Evolutionary conservation across 2,797 vertebrate genomes (phyloP), one percentile per base, ranked within the genome.

Genomic region (Naso thynnoides): DNA sequence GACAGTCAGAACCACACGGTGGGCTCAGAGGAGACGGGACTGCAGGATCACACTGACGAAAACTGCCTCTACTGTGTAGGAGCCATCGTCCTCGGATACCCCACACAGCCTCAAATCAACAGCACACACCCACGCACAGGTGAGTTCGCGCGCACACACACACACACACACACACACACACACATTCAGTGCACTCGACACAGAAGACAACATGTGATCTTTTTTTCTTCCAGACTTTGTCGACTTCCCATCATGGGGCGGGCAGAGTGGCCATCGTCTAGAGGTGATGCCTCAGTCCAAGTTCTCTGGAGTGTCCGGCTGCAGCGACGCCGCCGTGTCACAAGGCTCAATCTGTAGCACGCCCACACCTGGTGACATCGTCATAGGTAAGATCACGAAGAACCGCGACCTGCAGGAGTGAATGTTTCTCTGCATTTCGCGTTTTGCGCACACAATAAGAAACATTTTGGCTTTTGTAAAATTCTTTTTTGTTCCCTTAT

Each of bases 61-160:
- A 99, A 97, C 93, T 99, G 98, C 81, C 96, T 99, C 73, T 99
- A 99, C 86, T 99, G 98, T 73, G 97, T 98, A 23, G 97, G 97
- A 49, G 82, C 96, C 62, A 93, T 93, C 6, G 96, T 98, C 72
- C 91, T 98, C 11, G 96, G 97, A 62, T 97, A 95, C 86, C 96
- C 94, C 49, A 93, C 96, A 8, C 95, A 94, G 87, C 95, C 93
- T 56, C 96, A 94, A 83, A 82, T 93, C 56, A 96, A 95, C 82
- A 92, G 94, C 85, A 92, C 96, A 1, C 97, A 96, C 75, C 93
- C 90, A 81, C 95, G 95, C 67, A 91, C 96, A 90, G 98, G 98
- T 99, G 60, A 86, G 82, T 11, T 2, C 0, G 10, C 52, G 5
- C 36, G 16, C 33, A 19, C 48, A 9, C 24, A 4, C n/a, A 7